A percentile compares a stretch with the other conserved stretches of the same genome.
Evolutionary conservation across 1,140 invertebrate species (phyloP).

Genomic region (Drosophila subpulchrella): DNA sequence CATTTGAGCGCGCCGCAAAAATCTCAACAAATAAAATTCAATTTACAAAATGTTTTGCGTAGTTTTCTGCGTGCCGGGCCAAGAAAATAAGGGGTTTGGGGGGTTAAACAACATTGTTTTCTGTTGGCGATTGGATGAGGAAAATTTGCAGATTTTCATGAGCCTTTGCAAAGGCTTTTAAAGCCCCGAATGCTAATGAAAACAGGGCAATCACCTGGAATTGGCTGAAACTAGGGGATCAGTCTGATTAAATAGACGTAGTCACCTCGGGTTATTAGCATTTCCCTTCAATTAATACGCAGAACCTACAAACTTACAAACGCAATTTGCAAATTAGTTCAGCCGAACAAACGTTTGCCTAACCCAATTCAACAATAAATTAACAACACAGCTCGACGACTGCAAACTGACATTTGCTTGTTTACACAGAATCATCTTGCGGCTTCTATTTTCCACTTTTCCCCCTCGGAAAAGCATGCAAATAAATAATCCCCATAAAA

Average conservation of each 20-base stretch:
- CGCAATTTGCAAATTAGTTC: slow-evolving; percentile 69
- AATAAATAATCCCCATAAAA: slow-evolving; percentile 64
- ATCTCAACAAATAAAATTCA: slow-evolving; percentile 67
- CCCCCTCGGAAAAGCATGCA: slow-evolving; percentile 14
- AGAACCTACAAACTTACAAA: background rate
- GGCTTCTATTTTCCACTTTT: slow-evolving; percentile 21
- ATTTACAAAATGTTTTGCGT: slow-evolving; percentile 81
- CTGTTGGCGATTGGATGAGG: slow-evolving; percentile 71
- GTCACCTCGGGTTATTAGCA: slow-evolving; percentile 24
- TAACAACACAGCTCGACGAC: slow-evolving; percentile 35
- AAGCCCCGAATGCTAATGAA: slow-evolving; percentile 17
- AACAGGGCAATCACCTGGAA: slow-evolving; percentile 33
- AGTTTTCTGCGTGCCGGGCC: slow-evolving; percentile 47
- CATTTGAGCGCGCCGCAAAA: slow-evolving; percentile 58
- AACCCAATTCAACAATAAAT: slow-evolving; percentile 53
- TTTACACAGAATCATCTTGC: slow-evolving; percentile 47
- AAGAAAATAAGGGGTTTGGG: background rate
- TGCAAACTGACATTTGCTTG: slow-evolving; percentile 57
- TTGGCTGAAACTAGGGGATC: slow-evolving; percentile 8
- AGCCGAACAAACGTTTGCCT: slow-evolving; percentile 50
- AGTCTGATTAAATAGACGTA: slow-evolving; percentile 20
- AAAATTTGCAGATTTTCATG: slow-evolving; percentile 46
- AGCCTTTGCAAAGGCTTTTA: background rate
- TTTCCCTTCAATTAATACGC: slow-evolving; percentile 25
- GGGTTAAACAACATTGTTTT: slow-evolving; percentile 23